Percentiles rank a stretch among this genome's conserved stretches.
phyloP scores from a whole-genome alignment of 2,888 invertebrate genomes.

The Zeuzera pyrina region DNA sequence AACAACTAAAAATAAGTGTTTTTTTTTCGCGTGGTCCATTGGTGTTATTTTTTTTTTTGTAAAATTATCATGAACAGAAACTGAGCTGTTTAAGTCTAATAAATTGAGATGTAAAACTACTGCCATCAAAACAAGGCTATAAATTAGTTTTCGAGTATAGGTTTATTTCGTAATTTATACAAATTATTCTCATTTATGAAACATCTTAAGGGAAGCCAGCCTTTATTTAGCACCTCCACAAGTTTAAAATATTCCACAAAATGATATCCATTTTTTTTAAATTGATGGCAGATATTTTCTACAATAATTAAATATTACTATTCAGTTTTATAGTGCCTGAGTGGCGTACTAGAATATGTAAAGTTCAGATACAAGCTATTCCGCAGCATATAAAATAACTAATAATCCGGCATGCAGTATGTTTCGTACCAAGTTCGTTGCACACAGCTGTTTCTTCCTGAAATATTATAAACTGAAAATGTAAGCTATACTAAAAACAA shows the following conservation, averaged over 20 bases:
- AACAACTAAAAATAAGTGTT: too few species aligned
- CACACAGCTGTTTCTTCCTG: slow-evolving; percentile 58
- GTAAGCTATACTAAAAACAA: too few species aligned
- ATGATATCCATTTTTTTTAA: slow-evolving; percentile 2
- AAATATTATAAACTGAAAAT: too few species aligned
- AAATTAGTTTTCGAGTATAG: too few species aligned
- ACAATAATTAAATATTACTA: slow-evolving; percentile 19
- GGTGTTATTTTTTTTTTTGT: too few species aligned
- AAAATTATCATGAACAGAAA: too few species aligned
- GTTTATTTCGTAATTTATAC: too few species aligned
- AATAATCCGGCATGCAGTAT: slow-evolving; percentile 56
- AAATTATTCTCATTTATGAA: neutral
- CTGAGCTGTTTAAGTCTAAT: too few species aligned
- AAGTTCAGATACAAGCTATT: slow-evolving; percentile 45
- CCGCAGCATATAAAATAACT: slow-evolving; percentile 52
- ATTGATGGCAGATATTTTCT: slow-evolving; percentile 3
- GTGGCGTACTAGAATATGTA: slow-evolving; percentile 27
- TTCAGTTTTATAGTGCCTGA: slow-evolving; percentile 26
- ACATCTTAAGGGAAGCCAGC: neutral
- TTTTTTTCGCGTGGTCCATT: too few species aligned
- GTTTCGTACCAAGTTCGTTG: slow-evolving; percentile 58
- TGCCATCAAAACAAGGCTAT: too few species aligned
- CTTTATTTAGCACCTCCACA: slow-evolving; percentile 21
- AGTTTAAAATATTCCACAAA: slow-evolving; percentile 8
- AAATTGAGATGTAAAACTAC: too few species aligned